Conservation (phyloP, 2,888 invertebrate genomes). For the Galerucella calmariensis region DNA sequence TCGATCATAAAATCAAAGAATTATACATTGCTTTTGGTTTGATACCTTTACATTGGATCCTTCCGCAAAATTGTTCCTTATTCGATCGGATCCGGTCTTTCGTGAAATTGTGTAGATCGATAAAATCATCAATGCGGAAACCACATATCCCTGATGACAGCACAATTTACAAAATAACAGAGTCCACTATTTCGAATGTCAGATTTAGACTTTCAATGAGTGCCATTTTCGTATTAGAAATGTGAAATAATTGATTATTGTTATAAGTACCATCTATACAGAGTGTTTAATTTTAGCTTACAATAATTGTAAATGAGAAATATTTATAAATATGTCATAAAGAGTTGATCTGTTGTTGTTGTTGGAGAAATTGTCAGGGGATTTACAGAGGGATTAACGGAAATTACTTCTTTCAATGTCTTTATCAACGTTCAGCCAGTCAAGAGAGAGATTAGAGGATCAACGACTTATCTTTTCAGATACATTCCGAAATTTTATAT, state of each 20-base stretch:
- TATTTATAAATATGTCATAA: too few relatives aligned
- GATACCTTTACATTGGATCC: not conserved
- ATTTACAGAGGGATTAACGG: not conserved
- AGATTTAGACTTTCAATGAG: not conserved
- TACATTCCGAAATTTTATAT: too few relatives aligned
- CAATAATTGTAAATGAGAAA: too few relatives aligned
- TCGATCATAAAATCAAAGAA: constrained; percentile 5
- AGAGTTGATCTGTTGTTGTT: too few relatives aligned
- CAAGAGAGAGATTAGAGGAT: not conserved
- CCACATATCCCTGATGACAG: constrained; percentile 6
- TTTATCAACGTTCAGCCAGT: not conserved
- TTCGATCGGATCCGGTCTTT: not conserved
- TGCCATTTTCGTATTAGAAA: too few relatives aligned
- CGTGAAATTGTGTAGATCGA: constrained; percentile 12
- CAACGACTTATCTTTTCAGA: not conserved
- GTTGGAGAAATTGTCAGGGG: not conserved
- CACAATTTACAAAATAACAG: constrained; percentile 7
- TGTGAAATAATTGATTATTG: too few relatives aligned
- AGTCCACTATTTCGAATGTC: not conserved
- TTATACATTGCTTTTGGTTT: constrained; percentile 5
- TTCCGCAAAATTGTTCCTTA: constrained; percentile 12
- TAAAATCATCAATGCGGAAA: constrained; percentile 15
- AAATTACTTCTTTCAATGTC: not conserved
- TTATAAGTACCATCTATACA: too few relatives aligned
- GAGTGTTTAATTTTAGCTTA: too few relatives aligned